Base-by-base conservation (phyloP, 2,113 vertebrate species). In the Aphelocoma coerulescens region DNA sequence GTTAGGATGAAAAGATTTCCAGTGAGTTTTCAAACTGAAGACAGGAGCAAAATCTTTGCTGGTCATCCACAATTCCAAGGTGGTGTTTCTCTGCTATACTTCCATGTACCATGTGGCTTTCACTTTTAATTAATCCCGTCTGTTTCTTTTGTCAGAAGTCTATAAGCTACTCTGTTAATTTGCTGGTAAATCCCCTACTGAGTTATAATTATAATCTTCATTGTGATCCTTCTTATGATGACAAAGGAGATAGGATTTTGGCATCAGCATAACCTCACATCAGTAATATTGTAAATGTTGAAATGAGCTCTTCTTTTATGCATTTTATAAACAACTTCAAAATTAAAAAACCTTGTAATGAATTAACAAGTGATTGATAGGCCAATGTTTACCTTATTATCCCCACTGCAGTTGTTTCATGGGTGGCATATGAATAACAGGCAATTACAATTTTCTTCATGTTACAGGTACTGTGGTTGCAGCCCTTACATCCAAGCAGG, bases 351-450 rank as follows among this genome's bases (percentile, higher is more conserved):
- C 30, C 51, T 73, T 57, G 43, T 28, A 16, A 51, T 59, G 69
- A 92, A 78, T 85, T 58, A 67, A 81, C 8, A 32, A 78, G 49
- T 71, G 66, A 67, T 76, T 62, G 63, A 84, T 80, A 55, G 44
- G 59, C 57, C 51, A 83, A 11, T 46, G 74, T 86, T 69, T 67
- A 91, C 33, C 17, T 63, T 46, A 14, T 27, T 49, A 97, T 96
- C 96, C 68, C 91, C 51, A 58, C 32, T 23, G 5, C 51, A 88
- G 77, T 84, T 97, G 96, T 94, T 97, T 88, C 93, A 73, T 93
- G 93, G 93, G 86, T 96, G 88, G 77, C 87, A 97, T 91, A 96
- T 81, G 82, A 97, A 97, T 81, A 97, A 84, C 85, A 96, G 93
- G 71, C 89, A 46, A 48, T 97, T 97, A 88, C 92, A 94, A 48